Evolutionary conservation across 1,140 invertebrate species (phyloP).

Genomic region (Lucilia cuprina): DNA sequence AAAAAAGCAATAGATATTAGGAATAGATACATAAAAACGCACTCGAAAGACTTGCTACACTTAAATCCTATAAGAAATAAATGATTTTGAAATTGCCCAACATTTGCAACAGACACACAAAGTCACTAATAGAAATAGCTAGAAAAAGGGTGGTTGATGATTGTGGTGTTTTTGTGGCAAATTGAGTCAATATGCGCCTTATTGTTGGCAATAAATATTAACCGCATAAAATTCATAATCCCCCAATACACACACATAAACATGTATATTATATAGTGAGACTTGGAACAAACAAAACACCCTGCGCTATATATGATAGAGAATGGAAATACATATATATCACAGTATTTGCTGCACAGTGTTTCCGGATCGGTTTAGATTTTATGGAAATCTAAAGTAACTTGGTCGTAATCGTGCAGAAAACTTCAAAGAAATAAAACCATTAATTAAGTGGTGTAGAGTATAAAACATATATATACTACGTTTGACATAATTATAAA

Average conservation of each 20-base stretch:
- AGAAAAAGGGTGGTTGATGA: neutral
- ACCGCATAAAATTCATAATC: constrained; percentile 58
- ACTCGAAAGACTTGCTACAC: neutral
- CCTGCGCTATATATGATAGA: neutral
- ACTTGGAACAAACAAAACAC: neutral
- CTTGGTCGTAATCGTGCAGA: too few relatives aligned
- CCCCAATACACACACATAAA: constrained; percentile 43
- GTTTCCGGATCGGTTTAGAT: too few relatives aligned
- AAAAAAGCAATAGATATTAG: neutral
- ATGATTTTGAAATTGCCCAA: constrained; percentile 6
- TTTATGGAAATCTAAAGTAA: too few relatives aligned
- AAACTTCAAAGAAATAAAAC: too few relatives aligned
- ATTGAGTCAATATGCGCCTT: constrained; percentile 45
- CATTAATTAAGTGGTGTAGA: too few relatives aligned
- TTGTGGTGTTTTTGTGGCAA: constrained; percentile 37
- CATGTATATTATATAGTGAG: neutral
- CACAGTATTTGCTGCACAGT: neutral
- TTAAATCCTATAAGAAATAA: constrained; percentile 15
- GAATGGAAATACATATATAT: neutral
- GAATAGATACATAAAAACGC: neutral
- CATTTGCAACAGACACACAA: neutral
- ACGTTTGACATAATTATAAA: too few relatives aligned
- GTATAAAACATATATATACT: too few relatives aligned
- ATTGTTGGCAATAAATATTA: constrained; percentile 57
- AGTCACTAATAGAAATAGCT: neutral